Conservation (phyloP, 2,888 invertebrate species). For the Troglohyphantes excavatus region DNA sequence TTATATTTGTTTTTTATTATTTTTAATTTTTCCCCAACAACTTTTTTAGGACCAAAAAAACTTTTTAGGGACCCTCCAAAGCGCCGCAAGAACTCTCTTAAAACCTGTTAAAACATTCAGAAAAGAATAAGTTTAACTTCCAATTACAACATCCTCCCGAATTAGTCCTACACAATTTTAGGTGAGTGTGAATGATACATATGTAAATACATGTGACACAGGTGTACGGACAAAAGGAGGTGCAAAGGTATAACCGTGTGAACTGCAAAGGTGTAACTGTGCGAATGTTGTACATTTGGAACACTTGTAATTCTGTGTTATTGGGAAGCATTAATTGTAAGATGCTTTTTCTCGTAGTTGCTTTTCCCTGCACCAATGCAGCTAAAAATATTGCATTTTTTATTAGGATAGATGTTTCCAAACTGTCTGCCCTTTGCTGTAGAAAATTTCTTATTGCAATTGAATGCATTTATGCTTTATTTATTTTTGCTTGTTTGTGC, state of each 20-base stretch:
- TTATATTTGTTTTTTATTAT: conserved; percentile 53
- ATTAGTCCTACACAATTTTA: conserved; percentile 64
- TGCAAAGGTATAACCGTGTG: background rate
- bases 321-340: background rate
- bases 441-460: conserved; percentile 25
- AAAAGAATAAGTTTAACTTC: conserved; percentile 73
- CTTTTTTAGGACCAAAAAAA: conserved; percentile 78
- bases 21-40: conserved; percentile 76
- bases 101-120: conserved; percentile 72
- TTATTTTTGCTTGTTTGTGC: too few species aligned
- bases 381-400: conserved; percentile 31
- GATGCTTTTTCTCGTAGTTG: conserved; percentile 18
- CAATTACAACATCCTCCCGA: conserved; percentile 54
- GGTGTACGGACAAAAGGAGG: conserved; percentile 44
- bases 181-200: conserved; percentile 75
- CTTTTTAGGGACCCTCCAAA: conserved; percentile 76
- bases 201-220: conserved; percentile 56
- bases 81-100: conserved; percentile 74
- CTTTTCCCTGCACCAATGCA: conserved; percentile 42
- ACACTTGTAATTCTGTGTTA: background rate
- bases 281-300: too few species aligned
- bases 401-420: conserved; percentile 56
- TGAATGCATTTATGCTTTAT: conserved; percentile 4
- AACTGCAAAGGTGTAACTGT: background rate
- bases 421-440: conserved; percentile 65